A percentile compares a stretch with the other conserved stretches of the same genome.
These are phyloP conservation scores for Onychomys leucogaster DNA, from an alignment of 2,797 vertebrate species.

Conservation along the genomic window DNA sequence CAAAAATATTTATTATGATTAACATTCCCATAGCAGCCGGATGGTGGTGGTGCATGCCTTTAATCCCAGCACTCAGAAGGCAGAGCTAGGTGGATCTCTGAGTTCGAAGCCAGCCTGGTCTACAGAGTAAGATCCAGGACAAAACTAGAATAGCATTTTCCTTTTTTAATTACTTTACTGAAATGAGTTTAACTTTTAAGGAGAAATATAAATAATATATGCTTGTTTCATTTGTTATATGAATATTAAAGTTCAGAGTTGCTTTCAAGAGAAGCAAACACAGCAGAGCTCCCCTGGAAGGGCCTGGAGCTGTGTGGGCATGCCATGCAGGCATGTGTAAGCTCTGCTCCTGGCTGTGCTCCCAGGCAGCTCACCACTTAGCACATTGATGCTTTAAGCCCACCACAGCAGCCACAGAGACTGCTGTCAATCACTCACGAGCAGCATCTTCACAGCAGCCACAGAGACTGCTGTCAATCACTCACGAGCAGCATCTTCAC, in stretches of 20 bases:
- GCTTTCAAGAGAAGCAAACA: not conserved
- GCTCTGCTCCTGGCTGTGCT: too few relatives aligned
- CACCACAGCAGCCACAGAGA: rapidly evolving
- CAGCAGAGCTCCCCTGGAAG: not conserved
- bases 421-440: slow-evolving; percentile 88
- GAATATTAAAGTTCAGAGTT: not conserved
- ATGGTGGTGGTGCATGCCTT: too few relatives aligned
- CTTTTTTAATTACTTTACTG: not conserved
- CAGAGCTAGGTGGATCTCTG: too few relatives aligned
- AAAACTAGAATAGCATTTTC: not conserved
- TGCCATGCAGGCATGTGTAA: not conserved
- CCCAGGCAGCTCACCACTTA: too few relatives aligned
- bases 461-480: not conserved
- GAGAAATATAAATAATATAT: not conserved
- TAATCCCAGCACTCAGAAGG: too few relatives aligned
- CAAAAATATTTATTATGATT: not conserved
- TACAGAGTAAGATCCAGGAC: too few relatives aligned
- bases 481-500: slow-evolving; percentile 92
- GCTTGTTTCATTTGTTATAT: not conserved
- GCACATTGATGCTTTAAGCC: not conserved
- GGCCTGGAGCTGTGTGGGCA: not conserved
- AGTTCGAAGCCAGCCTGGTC: too few relatives aligned
- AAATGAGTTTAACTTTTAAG: not conserved
- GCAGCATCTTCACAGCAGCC: slow-evolving; percentile 89
- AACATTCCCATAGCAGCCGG: not conserved